phyloP scores from a whole-genome alignment of 53 echinoderm and acorn worm species.

The Hippasteria phrygiana region DNA sequence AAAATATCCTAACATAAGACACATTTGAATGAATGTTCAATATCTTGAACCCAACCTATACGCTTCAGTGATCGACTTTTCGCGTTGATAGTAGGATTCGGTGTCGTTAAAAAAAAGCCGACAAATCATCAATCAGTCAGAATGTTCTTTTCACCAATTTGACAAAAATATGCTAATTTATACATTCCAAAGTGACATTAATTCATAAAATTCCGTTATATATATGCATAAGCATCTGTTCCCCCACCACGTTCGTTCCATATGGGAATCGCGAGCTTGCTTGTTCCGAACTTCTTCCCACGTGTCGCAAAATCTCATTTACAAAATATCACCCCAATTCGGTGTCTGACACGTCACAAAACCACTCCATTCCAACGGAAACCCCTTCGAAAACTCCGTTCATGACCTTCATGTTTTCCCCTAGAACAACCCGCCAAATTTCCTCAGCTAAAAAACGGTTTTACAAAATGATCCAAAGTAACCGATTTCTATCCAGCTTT shows the following conservation, averaged over 20 bases:
- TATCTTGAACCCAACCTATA: not conserved
- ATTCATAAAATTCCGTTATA: slow-evolving; percentile 15
- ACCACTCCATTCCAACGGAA: not conserved
- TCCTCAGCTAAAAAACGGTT: slow-evolving; percentile 20
- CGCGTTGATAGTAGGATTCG: too few species aligned
- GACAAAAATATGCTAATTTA: slow-evolving; percentile 8
- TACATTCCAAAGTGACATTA: not conserved
- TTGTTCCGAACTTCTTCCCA: slow-evolving; percentile 28
- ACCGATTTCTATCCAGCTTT: not conserved
- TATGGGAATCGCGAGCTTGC: not conserved
- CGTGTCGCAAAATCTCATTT: not conserved
- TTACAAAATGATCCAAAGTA: slow-evolving; percentile 6
- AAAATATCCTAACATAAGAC: not conserved
- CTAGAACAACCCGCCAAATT: slow-evolving; percentile 14
- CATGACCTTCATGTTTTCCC: slow-evolving; percentile 33
- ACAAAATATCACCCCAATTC: not conserved
- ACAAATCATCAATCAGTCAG: not conserved
- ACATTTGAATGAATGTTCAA: not conserved
- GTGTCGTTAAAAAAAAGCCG: too few species aligned
- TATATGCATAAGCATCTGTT: slow-evolving; percentile 5
- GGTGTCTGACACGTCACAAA: too few species aligned
- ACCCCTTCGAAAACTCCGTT: not conserved
- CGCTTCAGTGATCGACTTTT: not conserved
- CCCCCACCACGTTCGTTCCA: not conserved
- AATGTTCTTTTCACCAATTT: slow-evolving; percentile 21